Evolutionary conservation across 2,113 vertebrate species (phyloP).

Genomic region (Poicephalus meyeri): DNA sequence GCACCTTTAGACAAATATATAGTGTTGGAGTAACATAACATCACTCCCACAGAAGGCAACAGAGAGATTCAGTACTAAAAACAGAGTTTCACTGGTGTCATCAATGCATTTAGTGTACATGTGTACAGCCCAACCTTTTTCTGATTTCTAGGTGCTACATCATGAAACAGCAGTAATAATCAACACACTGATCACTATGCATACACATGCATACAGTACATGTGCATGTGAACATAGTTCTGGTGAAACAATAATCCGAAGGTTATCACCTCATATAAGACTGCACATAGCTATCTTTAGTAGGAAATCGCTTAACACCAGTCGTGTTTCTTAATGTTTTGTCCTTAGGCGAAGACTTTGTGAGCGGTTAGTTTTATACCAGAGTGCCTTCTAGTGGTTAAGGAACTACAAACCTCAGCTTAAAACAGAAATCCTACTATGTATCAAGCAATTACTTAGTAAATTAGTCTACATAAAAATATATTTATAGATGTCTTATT

Average conservation of each 20-base stretch:
- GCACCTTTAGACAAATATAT: background rate
- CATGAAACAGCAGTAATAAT: background rate
- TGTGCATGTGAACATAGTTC: background rate
- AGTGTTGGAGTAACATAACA: background rate
- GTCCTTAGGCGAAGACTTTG: background rate
- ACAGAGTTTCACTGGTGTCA: background rate
- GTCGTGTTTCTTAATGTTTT: background rate
- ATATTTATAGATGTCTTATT: background rate
- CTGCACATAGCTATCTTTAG: background rate
- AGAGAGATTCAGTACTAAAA: background rate
- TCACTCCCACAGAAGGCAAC: background rate
- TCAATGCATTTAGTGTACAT: background rate
- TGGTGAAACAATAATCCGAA: background rate
- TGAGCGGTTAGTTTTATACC: constrained; percentile 31
- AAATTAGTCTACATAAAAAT: background rate
- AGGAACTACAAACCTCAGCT: background rate
- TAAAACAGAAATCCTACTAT: background rate
- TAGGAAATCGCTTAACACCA: background rate
- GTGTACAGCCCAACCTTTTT: rapidly evolving
- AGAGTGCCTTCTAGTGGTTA: constrained; percentile 70
- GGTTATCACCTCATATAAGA: background rate
- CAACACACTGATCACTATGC: background rate
- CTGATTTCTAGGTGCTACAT: background rate
- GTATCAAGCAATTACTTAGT: background rate
- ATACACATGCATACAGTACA: background rate